A percentile compares a stretch with the other conserved stretches of the same genome.
phyloP scores from a whole-genome alignment of 2,113 vertebrate species.

The Siniperca chuatsi region DNA sequence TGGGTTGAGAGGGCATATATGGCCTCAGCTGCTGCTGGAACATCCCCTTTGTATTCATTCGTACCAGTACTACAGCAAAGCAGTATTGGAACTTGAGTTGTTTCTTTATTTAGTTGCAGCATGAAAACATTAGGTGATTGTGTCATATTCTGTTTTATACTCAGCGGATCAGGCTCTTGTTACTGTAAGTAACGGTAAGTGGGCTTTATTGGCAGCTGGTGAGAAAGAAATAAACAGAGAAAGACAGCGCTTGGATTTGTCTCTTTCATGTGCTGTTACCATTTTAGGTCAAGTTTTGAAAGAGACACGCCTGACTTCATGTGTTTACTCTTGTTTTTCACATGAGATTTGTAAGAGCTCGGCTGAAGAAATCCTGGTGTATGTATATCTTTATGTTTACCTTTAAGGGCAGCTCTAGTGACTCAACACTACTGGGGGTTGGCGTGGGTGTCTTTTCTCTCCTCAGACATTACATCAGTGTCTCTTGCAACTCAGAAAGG shows the following conservation, averaged over 20 bases:
- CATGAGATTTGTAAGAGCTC: constrained; percentile 26
- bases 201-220: constrained; percentile 58
- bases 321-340: constrained; percentile 63
- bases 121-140: constrained; percentile 32
- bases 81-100: constrained; percentile 5
- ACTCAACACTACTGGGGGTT: constrained; percentile 56
- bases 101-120: constrained; percentile 42
- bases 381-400: constrained; percentile 42
- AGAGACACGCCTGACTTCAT: constrained; percentile 55
- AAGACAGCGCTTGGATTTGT: constrained; percentile 44
- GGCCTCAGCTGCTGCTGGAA: constrained; percentile 74
- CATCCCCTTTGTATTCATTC: constrained; percentile 73
- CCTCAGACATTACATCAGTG: constrained; percentile 80
- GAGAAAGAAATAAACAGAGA: constrained; percentile 70
- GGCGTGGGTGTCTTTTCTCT: constrained; percentile 49
- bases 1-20: constrained; percentile 56
- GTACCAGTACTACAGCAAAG: constrained; percentile 24
- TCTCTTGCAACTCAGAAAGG: constrained; percentile 50
- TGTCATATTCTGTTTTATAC: constrained; percentile 40
- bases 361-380: constrained; percentile 18
- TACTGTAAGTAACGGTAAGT: constrained; percentile 22
- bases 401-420: constrained; percentile 49
- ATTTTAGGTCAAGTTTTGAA: constrained; percentile 78
- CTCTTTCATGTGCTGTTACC: constrained; percentile 70
- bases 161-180: constrained; percentile 18